These are phyloP conservation scores for Eptesicus fuscus DNA, from an alignment of 2,113 vertebrate species.

Conservation along the genomic window DNA sequence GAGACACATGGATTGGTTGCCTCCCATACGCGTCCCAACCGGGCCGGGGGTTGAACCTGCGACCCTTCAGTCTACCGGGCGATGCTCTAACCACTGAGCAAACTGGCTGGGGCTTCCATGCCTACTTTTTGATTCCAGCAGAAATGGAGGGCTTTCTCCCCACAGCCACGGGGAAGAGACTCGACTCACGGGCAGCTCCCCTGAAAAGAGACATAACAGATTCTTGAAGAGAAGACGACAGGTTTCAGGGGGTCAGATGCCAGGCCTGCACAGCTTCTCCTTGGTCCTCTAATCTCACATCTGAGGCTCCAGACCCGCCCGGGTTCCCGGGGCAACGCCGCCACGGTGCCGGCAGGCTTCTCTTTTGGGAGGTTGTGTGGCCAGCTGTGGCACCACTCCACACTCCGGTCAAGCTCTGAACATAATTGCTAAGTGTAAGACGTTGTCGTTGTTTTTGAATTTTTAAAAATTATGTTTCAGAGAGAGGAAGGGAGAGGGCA, in stretches of 20 bases:
- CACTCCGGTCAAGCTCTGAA: background rate
- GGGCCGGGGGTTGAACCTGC: background rate
- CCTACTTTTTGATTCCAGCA: background rate
- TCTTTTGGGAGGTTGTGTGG: background rate
- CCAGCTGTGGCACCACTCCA: background rate
- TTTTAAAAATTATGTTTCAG: no score
- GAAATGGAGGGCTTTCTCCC: background rate
- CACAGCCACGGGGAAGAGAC: background rate
- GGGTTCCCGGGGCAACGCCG: background rate
- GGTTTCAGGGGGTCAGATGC: slow-evolving; percentile 16
- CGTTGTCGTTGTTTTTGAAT: no score
- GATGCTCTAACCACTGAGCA: background rate
- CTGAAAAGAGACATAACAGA: background rate
- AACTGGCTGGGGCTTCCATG: background rate
- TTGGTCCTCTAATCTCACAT: slow-evolving; percentile 1
- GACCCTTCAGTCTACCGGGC: background rate
- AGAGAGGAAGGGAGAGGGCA: no score
- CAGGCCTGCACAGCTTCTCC: background rate
- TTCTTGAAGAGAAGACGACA: background rate
- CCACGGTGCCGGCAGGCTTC: background rate
- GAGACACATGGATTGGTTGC: background rate
- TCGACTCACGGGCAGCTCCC: background rate
- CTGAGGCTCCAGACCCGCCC: background rate
- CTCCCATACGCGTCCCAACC: background rate
- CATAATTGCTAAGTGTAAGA: background rate